These are phyloP conservation scores for Pristionchus entomophagus DNA, from an alignment of 2,888 invertebrate species.

Conservation along the genomic window DNA sequence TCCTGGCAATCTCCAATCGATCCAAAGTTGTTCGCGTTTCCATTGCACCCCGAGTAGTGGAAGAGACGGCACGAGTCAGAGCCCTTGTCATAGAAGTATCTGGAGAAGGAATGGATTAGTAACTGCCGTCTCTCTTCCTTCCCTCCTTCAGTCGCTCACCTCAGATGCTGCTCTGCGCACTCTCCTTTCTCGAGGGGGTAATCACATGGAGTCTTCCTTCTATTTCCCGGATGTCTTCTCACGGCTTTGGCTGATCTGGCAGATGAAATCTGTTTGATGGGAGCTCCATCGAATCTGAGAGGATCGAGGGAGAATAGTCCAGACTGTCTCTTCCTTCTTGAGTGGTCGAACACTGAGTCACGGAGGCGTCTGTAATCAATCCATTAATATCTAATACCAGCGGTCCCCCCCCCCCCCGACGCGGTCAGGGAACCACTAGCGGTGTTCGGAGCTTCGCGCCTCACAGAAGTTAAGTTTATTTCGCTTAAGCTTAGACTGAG, in stretches of 20 bases:
- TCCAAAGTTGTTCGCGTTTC: conserved; percentile 75
- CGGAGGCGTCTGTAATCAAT: not conserved
- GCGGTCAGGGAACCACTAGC: no score
- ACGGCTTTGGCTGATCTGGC: conserved; percentile 33
- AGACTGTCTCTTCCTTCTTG: conserved; percentile 49
- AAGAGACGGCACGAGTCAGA: conserved; percentile 73
- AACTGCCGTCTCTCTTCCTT: no score
- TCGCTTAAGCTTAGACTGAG: no score
- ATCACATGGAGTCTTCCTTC: conserved; percentile 47
- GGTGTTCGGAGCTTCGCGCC: no score
- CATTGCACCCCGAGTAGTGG: conserved; percentile 73
- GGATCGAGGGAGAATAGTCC: conserved; percentile 69
- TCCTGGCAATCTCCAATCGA: conserved; percentile 69
- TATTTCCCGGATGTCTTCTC: conserved; percentile 25
- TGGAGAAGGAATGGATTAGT: not conserved
- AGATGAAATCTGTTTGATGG: conserved; percentile 46
- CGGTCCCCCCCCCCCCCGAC: conserved; percentile 16
- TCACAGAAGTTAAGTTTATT: no score
- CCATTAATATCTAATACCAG: conserved; percentile 24
- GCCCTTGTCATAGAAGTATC: conserved; percentile 72
- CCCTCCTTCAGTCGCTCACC: conserved; percentile 42
- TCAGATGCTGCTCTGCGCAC: conserved; percentile 69
- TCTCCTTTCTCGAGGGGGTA: conserved; percentile 62
- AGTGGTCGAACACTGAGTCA: not conserved
- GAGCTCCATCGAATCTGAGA: conserved; percentile 67